Evolutionary conservation across 2,113 vertebrate species (phyloP), one percentile per base, ranked within the genome.

Genomic region (Cyprinodon variegatus): DNA sequence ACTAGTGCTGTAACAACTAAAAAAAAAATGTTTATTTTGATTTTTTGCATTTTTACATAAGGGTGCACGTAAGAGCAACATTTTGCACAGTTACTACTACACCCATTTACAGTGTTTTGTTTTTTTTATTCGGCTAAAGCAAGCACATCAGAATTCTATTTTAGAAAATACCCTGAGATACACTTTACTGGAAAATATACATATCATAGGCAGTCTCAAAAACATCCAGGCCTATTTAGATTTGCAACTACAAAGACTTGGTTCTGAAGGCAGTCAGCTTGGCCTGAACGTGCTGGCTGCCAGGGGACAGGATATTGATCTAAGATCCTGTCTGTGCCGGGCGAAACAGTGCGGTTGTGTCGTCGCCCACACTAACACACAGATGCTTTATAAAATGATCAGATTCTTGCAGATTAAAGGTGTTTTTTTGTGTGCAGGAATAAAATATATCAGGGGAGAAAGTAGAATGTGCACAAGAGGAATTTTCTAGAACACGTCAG

Each of bases 301-400:
- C 72, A 65, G 79, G 86, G 90, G 89, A 89, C 86, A 84, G 85
- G 83, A 89, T 91, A 93, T 93, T 89, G 92, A 94, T 93, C 87
- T 87, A 77, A 90, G 85, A 89, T 91, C 77, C 83, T 90, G 88
- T 88, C 83, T 86, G 86, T 87, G 82, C 90, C 85, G 76, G 86
- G 85, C 66, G 74, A 86, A 90, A 77, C 81, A 88, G 85, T 79
- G 81, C 13, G 64, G 81, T 85, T 84, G 80, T 78, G 82, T 77
- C 59, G n/a, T 77, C 73, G 50, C 88, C 88, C 82, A 89, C 84
- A 71, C 81, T 81, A 82, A 83, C 86, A 78, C 86, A 83, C 82
- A 76, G 70, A 61, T 40, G 46, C 79, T 79, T 85, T 89, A 82
- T 86, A 90, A 90, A 91, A 94, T 91, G 84, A 92, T 71, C 64